phyloP scores from a whole-genome alignment of 2,888 invertebrate species.

The Temnothorax ravouxi region DNA sequence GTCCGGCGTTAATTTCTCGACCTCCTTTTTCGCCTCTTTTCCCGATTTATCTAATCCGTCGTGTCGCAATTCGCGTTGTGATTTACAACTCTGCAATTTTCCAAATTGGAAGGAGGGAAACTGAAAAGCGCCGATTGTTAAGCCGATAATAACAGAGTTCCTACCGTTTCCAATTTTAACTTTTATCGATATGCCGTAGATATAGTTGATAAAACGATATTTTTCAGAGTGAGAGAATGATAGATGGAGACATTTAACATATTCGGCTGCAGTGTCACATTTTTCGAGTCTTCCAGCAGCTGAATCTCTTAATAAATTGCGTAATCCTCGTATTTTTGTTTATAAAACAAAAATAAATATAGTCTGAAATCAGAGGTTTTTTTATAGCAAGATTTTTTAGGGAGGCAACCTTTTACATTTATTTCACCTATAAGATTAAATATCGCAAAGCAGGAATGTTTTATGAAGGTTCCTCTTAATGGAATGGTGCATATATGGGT shows the following conservation, averaged over 20 bases:
- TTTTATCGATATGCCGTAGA: background rate
- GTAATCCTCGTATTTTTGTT: background rate
- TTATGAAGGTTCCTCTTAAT: background rate
- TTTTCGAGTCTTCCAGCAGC: background rate
- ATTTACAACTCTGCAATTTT: background rate
- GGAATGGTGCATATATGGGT: background rate
- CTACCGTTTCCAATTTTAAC: background rate
- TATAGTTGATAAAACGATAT: background rate
- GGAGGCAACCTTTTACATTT: background rate
- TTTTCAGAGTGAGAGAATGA: background rate
- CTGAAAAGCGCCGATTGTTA: background rate
- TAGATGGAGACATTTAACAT: background rate
- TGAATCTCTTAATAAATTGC: background rate
- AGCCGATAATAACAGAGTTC: background rate
- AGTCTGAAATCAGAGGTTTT: background rate
- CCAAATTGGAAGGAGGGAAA: background rate
- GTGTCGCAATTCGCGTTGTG: background rate
- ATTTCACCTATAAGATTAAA: background rate
- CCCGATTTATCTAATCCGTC: constrained; percentile 14
- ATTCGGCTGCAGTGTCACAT: background rate
- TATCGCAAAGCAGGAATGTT: background rate
- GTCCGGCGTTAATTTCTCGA: constrained; percentile 27
- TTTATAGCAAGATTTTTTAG: background rate
- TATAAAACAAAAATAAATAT: background rate
- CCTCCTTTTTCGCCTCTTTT: constrained; percentile 9